Percentiles rank a stretch among this genome's conserved stretches.
Evolutionary conservation across 1,140 invertebrate species (phyloP).

Genomic region (Lasioglossum baleicum): DNA sequence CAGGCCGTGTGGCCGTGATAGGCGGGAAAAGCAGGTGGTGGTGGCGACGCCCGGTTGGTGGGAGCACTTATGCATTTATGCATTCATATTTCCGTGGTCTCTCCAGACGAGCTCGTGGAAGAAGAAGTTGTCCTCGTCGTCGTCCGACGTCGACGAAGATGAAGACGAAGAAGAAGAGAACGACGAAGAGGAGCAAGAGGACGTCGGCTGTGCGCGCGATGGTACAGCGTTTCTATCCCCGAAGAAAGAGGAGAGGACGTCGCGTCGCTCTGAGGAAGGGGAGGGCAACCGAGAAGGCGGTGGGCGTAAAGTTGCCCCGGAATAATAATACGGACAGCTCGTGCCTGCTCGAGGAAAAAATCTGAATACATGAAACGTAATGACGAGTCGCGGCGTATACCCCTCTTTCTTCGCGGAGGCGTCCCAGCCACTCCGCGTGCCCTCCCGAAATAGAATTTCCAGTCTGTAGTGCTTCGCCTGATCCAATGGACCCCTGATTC

Average conservation of each 20-base stretch:
- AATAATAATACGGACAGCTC: slow-evolving; percentile 80
- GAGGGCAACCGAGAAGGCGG: slow-evolving; percentile 49
- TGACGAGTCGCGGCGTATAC: slow-evolving; percentile 68
- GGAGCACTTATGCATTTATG: slow-evolving; percentile 80
- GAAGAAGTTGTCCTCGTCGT: slow-evolving; percentile 59
- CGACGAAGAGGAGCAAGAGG: not conserved
- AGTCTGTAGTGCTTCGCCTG: not conserved
- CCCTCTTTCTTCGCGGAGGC: slow-evolving; percentile 62
- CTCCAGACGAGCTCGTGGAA: slow-evolving; percentile 65
- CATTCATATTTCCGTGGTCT: slow-evolving; percentile 80
- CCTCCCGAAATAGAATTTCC: slow-evolving; percentile 12
- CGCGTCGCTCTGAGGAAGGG: slow-evolving; percentile 7
- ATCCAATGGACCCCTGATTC: not conserved
- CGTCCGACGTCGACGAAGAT: slow-evolving; percentile 57
- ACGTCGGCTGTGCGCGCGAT: slow-evolving; percentile 26
- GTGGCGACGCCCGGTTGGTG: slow-evolving; percentile 59
- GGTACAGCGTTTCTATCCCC: slow-evolving; percentile 34
- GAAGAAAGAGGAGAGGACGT: slow-evolving; percentile 43
- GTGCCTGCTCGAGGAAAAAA: slow-evolving; percentile 73
- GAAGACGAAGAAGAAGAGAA: slow-evolving; percentile 29
- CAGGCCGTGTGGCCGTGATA: slow-evolving; percentile 47
- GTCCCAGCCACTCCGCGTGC: slow-evolving; percentile 7
- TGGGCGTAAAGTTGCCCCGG: slow-evolving; percentile 77
- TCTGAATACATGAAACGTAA: slow-evolving; percentile 81
- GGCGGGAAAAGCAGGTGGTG: slow-evolving; percentile 59